Base-by-base conservation (phyloP, 2,888 invertebrate genomes). In the Heliconius aoede region DNA sequence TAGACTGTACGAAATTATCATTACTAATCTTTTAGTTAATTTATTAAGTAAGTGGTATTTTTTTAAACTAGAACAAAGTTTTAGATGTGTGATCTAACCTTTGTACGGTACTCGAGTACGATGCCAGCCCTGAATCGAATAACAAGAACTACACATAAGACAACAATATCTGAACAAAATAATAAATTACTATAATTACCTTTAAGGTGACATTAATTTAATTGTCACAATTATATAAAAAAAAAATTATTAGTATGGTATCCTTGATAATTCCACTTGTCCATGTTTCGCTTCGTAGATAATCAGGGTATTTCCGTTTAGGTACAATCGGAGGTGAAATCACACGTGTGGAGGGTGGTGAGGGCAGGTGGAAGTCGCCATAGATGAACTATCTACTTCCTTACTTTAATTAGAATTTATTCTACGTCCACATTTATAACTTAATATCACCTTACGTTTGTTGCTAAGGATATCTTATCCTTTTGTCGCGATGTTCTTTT, bases 321-420 rank as follows among this genome's bases (percentile, higher is more conserved):
- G 73, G 78, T 83, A 83, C 86, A 90, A 92, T 91, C 91, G 82
- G 76, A 82, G 83, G 85, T 86, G 84, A 88, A 89, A 92, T 91
- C 91, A 86, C 80, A 81, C 83, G 78, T 81, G 78, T 79, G 82
- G 80, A 72, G 84, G 83, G 83, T 81, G 80, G 82, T 76, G 80
- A 79, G 80, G 85, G 85, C 90, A 90, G 90, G 90, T 90, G 89
- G 86, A 89, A 87, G 85, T 88, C 82, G 85, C 84, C 84, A 83
- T 82, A 84, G 84, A 83, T 81, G 82, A 82, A 81, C 83, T 80
- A 80, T 80, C 80, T 81, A 81, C 86, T 88, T 89, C 89, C 88
- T 86, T 83, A 81, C 84, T 84, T 84, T 89, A 88, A 90, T 89
- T 88, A 86, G 82, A 82, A 80, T 76, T 76, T 67, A 78, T 74